These are phyloP conservation scores for Linnaemya vulpina DNA, from an alignment of 2,888 invertebrate genomes.

Conservation along the genomic window DNA sequence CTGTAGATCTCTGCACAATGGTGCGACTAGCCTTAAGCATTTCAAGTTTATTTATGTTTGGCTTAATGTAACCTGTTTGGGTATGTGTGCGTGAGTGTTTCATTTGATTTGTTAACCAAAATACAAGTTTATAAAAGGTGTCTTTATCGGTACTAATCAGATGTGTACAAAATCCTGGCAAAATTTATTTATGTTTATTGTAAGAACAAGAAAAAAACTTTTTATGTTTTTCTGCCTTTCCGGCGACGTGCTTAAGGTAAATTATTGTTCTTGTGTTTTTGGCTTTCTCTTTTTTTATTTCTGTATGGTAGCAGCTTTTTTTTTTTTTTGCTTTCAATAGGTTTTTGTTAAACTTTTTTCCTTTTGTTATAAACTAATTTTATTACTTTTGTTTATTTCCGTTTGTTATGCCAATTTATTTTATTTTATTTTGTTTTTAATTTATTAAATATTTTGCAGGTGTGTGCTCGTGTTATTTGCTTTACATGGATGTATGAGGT, in stretches of 20 bases:
- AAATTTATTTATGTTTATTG: constrained; percentile 45
- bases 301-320: background rate
- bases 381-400: constrained; percentile 53
- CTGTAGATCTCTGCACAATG: background rate
- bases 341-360: background rate
- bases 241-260: constrained; percentile 36
- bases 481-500: background rate
- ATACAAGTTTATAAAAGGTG: background rate
- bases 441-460: constrained; percentile 22
- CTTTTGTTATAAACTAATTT: constrained; percentile 49
- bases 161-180: constrained; percentile 44
- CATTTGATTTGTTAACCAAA: background rate
- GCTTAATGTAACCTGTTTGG: background rate
- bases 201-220: background rate
- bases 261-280: constrained; percentile 14
- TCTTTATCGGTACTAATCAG: constrained; percentile 37
- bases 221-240: constrained; percentile 12
- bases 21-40: constrained; percentile 11
- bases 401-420: constrained; percentile 25
- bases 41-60: background rate
- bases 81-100: background rate
- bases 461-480: background rate
- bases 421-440: constrained; percentile 32
- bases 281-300: background rate
- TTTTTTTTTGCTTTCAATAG: background rate